Base-by-base conservation (phyloP, 2,888 invertebrate species). In the Idaea dimidiata region DNA sequence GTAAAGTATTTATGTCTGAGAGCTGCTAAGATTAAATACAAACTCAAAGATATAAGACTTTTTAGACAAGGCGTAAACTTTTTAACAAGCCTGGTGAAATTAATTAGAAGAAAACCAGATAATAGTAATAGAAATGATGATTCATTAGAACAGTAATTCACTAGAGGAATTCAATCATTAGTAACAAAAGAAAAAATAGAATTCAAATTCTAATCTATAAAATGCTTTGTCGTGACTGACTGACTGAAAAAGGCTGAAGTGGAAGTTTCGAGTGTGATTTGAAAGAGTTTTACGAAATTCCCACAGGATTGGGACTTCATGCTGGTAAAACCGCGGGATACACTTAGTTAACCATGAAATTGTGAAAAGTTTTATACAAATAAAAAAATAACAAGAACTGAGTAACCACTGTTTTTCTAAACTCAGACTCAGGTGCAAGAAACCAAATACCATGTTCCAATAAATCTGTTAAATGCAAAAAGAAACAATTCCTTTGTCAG, bases 401-500 rank as follows among this genome's bases (percentile, higher is more conserved):
- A 43, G 10, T 43, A 43, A 43, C 43, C 43, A 43, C 56, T 60
- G 59, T 59, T 31, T 61, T 16, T 14, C 57, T 57, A 56, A 59
- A 58, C 61, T 62, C 5, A 55, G 17, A 55, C 16, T 55, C 54
- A 55, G 54, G 54, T 55, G 54, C 16, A 16, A 55, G 54, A 55
- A 43, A 17, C 17, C 54, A 55, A 55, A 55, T 55, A 16, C 16
- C 1, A 16, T 17, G 54, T 17, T 60, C 60, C 54, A 59, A 32
- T 53, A 43, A 18, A 53, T 8, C 59, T 57, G 43, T 59, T 58
- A 59, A 63, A 57, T 56, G 60, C n/a, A 60, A 58, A 62, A 66
- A 60, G 61, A 59, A 57, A 59, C 59, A 65, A 69, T 71, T 67
- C 66, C 68, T 72, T 67, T 65, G 66, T 32, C 58, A 32, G 57